A percentile compares a stretch with the other conserved stretches of the same genome.
Conservation (phyloP, 2,113 vertebrate genomes). For the Tragelaphus scriptus region DNA sequence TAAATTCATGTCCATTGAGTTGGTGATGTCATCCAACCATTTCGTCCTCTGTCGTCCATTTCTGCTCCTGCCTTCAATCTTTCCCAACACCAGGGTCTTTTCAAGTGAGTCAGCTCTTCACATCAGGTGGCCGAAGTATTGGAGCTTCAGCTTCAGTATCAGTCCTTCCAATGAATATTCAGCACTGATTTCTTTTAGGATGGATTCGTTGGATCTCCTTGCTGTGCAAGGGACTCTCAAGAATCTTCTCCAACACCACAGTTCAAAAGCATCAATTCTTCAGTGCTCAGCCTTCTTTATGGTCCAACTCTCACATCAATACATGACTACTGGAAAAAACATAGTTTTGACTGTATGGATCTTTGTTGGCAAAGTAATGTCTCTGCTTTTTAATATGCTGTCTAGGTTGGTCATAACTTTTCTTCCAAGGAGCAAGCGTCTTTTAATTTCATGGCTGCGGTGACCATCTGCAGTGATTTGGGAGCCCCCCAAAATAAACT, state of each 20-base stretch:
- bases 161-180: not conserved
- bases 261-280: not conserved
- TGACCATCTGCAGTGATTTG: not conserved
- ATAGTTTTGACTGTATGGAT: not conserved
- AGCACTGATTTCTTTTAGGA: not conserved
- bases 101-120: too few species aligned
- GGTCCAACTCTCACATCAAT: not conserved
- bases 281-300: not conserved
- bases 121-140: too few species aligned
- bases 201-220: not conserved
- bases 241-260: not conserved
- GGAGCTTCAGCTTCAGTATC: not conserved
- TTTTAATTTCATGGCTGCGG: not conserved
- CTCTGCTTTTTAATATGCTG: not conserved
- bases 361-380: not conserved
- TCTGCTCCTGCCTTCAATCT: too few species aligned
- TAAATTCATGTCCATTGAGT: not conserved
- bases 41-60: too few species aligned
- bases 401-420: not conserved
- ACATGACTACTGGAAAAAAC: not conserved
- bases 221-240: not conserved
- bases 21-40: too few species aligned
- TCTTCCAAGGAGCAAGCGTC: not conserved
- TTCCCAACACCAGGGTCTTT: too few species aligned
- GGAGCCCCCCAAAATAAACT: not conserved